Base-by-base conservation (phyloP, 2,888 invertebrate species). In the Melinaea marsaeus region DNA sequence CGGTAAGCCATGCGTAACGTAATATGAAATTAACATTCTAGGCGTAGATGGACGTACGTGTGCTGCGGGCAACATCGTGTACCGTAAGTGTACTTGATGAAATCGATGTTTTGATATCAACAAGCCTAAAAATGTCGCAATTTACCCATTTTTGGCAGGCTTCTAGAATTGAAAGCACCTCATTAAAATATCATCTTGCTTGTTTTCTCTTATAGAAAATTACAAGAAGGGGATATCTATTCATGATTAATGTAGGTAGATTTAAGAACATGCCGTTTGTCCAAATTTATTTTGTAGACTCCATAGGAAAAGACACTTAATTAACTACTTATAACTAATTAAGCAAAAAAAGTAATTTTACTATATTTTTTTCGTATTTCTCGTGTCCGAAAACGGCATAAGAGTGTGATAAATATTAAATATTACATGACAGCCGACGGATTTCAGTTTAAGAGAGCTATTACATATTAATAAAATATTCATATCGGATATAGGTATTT, bases 21-120 rank as follows among this genome's bases (percentile, higher is more conserved):
- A 71, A 68, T 73, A 70, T 80, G 76, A 74, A 75, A 86, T 89
- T 89, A 88, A 83, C 79, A 89, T 90, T 87, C 90, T 81, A 80
- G 79, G 77, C 83, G 80, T 79, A 79, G 80, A 78, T 76, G 79
- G 74, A 79, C 78, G 77, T 80, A 87, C 89, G 88, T 88, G 88
- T 71, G 78, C 79, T 88, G 86, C 85, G 88, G 86, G 86, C 73
- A 69, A 68, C 75, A 75, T 72, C 78, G 62, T 66, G 63, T 68
- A 71, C 69, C 62, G 69, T 68, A 69, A 70, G 64, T 63, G 70
- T 66, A 65, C 69, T 69, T 66, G 69, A 69, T 70, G 66, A 72
- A 74, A 73, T 70, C 72, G 72, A 75, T 75, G 74, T 74, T 74
- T 72, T 73, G 69, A 75, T 75, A 74, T 75, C 66, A 70, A 70